Conservation (phyloP, 2,113 vertebrate species). For the Andinoacara biseriatus region DNA sequence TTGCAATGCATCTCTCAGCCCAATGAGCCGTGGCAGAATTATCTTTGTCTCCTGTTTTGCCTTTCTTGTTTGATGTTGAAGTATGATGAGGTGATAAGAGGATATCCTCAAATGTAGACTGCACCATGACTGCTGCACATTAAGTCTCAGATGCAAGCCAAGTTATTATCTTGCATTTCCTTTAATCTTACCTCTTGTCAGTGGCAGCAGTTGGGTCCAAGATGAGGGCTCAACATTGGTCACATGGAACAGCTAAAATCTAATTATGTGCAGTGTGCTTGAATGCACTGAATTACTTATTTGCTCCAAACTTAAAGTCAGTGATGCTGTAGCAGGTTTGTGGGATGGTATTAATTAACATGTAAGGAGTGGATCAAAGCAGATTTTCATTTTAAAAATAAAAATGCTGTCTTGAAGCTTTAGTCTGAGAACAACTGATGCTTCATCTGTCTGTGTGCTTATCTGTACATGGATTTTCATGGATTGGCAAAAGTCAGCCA, state of each 20-base stretch:
- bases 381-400: not conserved
- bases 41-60: constrained; percentile 31
- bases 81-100: constrained; percentile 47
- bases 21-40: constrained; percentile 47
- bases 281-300: constrained; percentile 29
- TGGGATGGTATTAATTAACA: not conserved
- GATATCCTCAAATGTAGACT: constrained; percentile 9
- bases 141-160: constrained; percentile 38
- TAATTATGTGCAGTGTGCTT: constrained; percentile 21
- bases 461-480: not conserved
- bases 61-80: constrained; percentile 42
- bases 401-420: not conserved
- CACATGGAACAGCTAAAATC: not conserved
- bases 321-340: not conserved
- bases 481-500: not conserved
- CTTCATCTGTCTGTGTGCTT: not conserved
- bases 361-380: no score
- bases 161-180: constrained; percentile 51
- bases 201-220: constrained; percentile 6
- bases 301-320: not conserved
- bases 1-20: constrained; percentile 15
- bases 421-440: not conserved
- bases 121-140: constrained; percentile 4
- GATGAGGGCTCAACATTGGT: not conserved
- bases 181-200: constrained; percentile 41